These are phyloP conservation scores for Panthera uncia DNA, from an alignment of 2,113 vertebrate genomes.

Conservation along the genomic window DNA sequence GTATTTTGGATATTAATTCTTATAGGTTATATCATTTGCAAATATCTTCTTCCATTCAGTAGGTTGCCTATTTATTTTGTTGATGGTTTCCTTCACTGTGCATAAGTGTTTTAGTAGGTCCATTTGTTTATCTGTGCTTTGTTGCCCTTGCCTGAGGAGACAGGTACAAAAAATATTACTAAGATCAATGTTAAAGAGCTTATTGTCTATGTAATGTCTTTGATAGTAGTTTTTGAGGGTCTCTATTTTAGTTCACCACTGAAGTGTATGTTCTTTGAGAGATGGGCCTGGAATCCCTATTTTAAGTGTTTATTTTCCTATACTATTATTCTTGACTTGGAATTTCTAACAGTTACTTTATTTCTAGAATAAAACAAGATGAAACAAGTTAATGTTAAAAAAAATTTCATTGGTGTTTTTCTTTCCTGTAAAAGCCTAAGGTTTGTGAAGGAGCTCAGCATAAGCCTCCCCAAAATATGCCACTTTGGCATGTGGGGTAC, in stretches of 20 bases:
- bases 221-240: not conserved
- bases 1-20: not conserved
- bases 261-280: not conserved
- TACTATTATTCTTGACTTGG: not conserved
- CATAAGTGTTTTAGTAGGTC: not conserved
- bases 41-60: not conserved
- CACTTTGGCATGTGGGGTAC: not conserved
- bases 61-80: not conserved
- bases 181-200: not conserved
- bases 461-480: not conserved
- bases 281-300: not conserved
- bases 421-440: not conserved
- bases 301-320: not conserved
- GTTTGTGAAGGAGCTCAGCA: not conserved
- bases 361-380: constrained; percentile 5
- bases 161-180: not conserved
- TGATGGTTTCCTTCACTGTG: not conserved
- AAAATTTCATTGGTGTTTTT: not conserved
- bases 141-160: not conserved
- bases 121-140: not conserved
- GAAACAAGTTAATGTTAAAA: not conserved
- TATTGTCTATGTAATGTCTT: not conserved
- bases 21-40: not conserved
- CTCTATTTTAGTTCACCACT: not conserved
- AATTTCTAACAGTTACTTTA: not conserved